Percentiles rank a stretch among this genome's conserved stretches.
These are phyloP conservation scores for Pedetes capensis DNA, from an alignment of 2,113 vertebrate species.

Conservation along the genomic window DNA sequence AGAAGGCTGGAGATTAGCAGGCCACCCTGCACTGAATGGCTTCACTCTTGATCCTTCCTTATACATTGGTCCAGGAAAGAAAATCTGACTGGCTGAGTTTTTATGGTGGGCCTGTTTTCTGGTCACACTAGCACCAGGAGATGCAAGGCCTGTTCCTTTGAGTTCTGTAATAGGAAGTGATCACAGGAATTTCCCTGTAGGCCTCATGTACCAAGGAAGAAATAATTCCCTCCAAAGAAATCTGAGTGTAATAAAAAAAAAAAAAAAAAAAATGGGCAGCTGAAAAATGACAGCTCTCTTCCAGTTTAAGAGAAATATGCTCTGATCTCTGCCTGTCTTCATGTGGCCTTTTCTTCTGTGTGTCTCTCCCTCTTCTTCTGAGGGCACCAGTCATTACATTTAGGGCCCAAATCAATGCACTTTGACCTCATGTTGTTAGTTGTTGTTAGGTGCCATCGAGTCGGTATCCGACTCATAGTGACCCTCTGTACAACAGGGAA, in stretches of 20 bases:
- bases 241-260: not conserved
- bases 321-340: not conserved
- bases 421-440: not conserved
- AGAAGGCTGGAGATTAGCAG: not conserved
- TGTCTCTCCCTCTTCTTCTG: not conserved
- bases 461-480: too few species aligned
- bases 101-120: not conserved
- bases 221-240: not conserved
- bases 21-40: accelerated
- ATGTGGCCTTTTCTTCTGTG: not conserved
- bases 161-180: not conserved
- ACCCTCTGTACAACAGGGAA: too few species aligned
- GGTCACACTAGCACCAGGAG: too few species aligned
- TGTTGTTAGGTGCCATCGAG: too few species aligned
- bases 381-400: not conserved
- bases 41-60: not conserved
- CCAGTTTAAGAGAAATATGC: not conserved
- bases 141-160: not conserved
- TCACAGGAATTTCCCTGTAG: not conserved
- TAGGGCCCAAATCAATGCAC: not conserved
- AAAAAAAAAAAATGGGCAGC: not conserved
- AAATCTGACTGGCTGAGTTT: not conserved
- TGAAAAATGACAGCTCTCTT: not conserved
- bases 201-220: not conserved
- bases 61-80: not conserved